Conservation (phyloP, 2,888 invertebrate species). For the Drosophila dives region DNA sequence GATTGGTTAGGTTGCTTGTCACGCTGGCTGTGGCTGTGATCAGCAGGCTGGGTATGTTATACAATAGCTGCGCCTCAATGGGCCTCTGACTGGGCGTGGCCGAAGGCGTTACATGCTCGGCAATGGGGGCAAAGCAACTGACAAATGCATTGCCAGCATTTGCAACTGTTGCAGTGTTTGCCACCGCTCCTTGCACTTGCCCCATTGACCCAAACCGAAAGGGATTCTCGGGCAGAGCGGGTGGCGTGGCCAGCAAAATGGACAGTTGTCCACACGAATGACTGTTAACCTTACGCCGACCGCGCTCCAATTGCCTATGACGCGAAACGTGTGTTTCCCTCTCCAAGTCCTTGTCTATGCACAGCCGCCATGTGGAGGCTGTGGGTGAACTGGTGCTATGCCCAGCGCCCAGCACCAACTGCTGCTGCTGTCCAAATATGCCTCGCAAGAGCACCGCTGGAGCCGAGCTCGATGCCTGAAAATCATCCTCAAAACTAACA, state of each 20-base stretch:
- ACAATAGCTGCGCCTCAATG: constrained; percentile 32
- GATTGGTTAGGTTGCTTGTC: constrained; percentile 17
- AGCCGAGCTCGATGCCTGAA: constrained; percentile 79
- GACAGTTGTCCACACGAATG: constrained; percentile 64
- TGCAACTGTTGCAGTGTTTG: not conserved
- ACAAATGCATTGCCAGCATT: constrained; percentile 45
- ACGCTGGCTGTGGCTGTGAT: constrained; percentile 45
- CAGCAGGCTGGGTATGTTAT: constrained; percentile 58
- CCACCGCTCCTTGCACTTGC: not conserved
- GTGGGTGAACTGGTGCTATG: constrained; percentile 65
- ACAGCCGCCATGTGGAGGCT: constrained; percentile 73
- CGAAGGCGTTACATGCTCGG: constrained; percentile 57
- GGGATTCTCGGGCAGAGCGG: constrained; percentile 62
- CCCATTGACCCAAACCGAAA: constrained; percentile 59
- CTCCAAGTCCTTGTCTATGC: constrained; percentile 67
- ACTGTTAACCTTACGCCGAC: constrained; percentile 48
- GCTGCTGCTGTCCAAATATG: constrained; percentile 50
- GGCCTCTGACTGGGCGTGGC: constrained; percentile 1
- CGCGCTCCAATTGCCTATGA: constrained; percentile 13
- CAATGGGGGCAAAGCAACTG: constrained; percentile 75
- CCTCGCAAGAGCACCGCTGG: constrained; percentile 75
- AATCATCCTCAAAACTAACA: constrained; percentile 74
- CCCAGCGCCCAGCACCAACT: constrained; percentile 9
- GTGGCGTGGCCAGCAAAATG: constrained; percentile 59
- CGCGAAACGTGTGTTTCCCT: constrained; percentile 46